These are phyloP conservation scores for Pseudopleuronectes americanus DNA, from an alignment of 2,797 vertebrate genomes.

Conservation along the genomic window DNA sequence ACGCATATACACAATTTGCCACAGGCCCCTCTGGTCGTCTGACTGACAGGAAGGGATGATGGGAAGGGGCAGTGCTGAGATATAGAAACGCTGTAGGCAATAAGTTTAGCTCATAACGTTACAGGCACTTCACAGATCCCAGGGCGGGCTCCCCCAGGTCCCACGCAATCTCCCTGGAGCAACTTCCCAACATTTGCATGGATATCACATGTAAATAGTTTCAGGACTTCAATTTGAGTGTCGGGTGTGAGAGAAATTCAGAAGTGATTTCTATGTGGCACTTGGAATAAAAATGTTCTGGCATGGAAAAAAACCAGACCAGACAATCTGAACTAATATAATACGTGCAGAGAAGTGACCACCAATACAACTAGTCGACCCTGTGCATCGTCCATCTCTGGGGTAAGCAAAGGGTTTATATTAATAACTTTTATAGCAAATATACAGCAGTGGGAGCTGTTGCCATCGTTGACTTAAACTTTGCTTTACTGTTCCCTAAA, in stretches of 20 bases:
- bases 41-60: slow-evolving; percentile 60
- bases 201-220: slow-evolving; percentile 53
- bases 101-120: slow-evolving; percentile 58
- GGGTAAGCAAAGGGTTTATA: too few relatives aligned
- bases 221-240: slow-evolving; percentile 30
- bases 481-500: too few relatives aligned
- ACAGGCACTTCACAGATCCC: slow-evolving; percentile 52
- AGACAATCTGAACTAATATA: background rate
- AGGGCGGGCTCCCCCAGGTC: slow-evolving; percentile 46
- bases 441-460: too few relatives aligned
- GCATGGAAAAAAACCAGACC: background rate
- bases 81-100: slow-evolving; percentile 50
- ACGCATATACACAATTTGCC: slow-evolving; percentile 46
- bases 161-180: slow-evolving; percentile 40
- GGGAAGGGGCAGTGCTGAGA: slow-evolving; percentile 41
- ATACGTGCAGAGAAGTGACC: background rate
- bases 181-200: slow-evolving; percentile 41
- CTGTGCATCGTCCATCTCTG: too few relatives aligned
- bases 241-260: slow-evolving; percentile 1
- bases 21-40: slow-evolving; percentile 45
- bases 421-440: too few relatives aligned
- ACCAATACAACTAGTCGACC: too few relatives aligned
- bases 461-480: too few relatives aligned
- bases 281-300: background rate
- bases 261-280: slow-evolving; percentile 12